phyloP scores from a whole-genome alignment of 2,113 vertebrate genomes.

The Leptobrachium leishanense region DNA sequence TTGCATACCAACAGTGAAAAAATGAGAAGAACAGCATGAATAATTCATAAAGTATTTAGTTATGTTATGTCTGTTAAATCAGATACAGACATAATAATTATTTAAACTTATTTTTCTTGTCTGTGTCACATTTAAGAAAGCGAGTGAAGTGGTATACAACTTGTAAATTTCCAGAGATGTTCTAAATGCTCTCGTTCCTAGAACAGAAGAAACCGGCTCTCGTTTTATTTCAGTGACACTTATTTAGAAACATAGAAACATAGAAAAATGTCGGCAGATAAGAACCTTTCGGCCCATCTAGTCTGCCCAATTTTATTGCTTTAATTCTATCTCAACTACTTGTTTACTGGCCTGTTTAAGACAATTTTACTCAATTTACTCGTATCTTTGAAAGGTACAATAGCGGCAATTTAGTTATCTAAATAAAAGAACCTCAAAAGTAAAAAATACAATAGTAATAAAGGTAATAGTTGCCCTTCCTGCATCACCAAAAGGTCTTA shows the following conservation, averaged over 20 bases:
- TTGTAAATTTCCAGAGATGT: neutral
- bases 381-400: neutral
- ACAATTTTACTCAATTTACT: neutral
- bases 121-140: too few relatives aligned
- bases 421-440: neutral
- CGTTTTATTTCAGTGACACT: conserved; percentile 2
- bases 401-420: neutral
- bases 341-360: neutral
- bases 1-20: too few relatives aligned
- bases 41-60: too few relatives aligned
- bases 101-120: too few relatives aligned
- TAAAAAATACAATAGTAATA: neutral
- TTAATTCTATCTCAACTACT: neutral
- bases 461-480: neutral
- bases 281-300: too few relatives aligned
- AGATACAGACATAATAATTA: too few relatives aligned
- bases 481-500: neutral
- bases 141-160: too few relatives aligned
- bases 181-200: neutral
- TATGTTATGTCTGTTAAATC: too few relatives aligned
- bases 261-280: too few relatives aligned
- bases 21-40: too few relatives aligned
- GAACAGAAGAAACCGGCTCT: neutral
- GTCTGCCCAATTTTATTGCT: neutral
- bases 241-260: too few relatives aligned